Evolutionary conservation across 2,888 invertebrate genomes (phyloP).

Genomic region (Drosophila siamana): DNA sequence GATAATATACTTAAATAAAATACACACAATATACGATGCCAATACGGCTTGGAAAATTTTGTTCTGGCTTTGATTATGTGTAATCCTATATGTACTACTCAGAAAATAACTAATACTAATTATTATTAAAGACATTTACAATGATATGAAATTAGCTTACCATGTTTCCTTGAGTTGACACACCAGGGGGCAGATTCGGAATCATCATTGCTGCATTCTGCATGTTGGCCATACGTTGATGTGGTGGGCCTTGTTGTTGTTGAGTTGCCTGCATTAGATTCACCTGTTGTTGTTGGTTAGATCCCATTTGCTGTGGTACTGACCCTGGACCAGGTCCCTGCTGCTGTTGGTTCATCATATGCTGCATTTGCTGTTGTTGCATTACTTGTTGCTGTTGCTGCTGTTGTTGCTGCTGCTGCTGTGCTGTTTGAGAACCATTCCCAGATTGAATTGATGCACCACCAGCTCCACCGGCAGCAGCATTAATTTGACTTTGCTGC

Average conservation of each 20-base stretch:
- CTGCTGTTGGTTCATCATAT: constrained; percentile 83
- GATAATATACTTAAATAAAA: no score
- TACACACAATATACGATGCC: no score
- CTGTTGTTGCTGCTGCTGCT: constrained; percentile 78
- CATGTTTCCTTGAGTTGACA: constrained; percentile 83
- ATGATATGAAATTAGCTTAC: no score
- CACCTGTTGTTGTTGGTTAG: constrained; percentile 70
- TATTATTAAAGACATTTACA: no score
- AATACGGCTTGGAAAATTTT: no score
- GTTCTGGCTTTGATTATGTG: no score
- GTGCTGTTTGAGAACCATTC: constrained; percentile 79
- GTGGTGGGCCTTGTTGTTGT: constrained; percentile 81
- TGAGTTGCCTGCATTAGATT: constrained; percentile 67
- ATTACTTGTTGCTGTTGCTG: constrained; percentile 85
- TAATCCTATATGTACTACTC: no score
- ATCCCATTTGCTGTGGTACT: constrained; percentile 82
- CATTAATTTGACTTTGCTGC: constrained; percentile 86
- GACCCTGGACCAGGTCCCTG: constrained; percentile 81
- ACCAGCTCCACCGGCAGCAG: constrained; percentile 68
- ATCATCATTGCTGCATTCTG: constrained; percentile 84
- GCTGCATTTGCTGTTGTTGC: constrained; percentile 88
- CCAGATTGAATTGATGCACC: constrained; percentile 72
- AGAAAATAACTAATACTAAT: no score
- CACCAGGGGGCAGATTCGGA: constrained; percentile 74
- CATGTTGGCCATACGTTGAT: constrained; percentile 84